These are phyloP conservation scores for Acanthisitta chloris DNA, from an alignment of 2,113 vertebrate genomes.

Conservation along the genomic window DNA sequence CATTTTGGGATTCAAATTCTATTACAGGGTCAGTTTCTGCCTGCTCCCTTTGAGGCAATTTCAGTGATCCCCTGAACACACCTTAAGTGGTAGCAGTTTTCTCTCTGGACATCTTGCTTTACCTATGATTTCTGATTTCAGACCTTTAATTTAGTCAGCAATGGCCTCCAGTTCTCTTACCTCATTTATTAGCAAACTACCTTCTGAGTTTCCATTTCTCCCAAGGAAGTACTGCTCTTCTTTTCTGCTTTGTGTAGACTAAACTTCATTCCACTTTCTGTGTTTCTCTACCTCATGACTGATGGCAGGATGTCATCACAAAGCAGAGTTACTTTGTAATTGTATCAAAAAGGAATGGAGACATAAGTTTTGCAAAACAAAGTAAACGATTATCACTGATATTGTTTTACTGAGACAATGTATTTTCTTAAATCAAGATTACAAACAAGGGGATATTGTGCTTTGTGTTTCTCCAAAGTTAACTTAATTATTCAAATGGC, in stretches of 20 bases:
- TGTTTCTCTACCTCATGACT: not conserved
- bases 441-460: not conserved
- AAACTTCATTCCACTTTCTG: not conserved
- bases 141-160: conserved; percentile 25
- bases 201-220: not conserved
- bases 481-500: not conserved
- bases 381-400: not conserved
- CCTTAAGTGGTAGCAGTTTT: not conserved
- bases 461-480: not conserved
- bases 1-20: not conserved
- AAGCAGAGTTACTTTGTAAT: not conserved
- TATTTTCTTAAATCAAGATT: not conserved
- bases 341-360: rapidly evolving
- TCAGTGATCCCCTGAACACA: not conserved
- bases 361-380: not conserved
- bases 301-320: not conserved
- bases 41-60: not conserved
- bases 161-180: not conserved
- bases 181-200: not conserved
- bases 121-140: conserved; percentile 19
- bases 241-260: not conserved
- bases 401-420: not conserved
- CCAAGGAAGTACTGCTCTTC: not conserved
- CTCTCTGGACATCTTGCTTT: not conserved
- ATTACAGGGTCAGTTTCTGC: not conserved